A percentile compares a stretch with the other conserved stretches of the same genome.
Conservation (phyloP, 2,888 invertebrate species). For the Cephus runcator region DNA sequence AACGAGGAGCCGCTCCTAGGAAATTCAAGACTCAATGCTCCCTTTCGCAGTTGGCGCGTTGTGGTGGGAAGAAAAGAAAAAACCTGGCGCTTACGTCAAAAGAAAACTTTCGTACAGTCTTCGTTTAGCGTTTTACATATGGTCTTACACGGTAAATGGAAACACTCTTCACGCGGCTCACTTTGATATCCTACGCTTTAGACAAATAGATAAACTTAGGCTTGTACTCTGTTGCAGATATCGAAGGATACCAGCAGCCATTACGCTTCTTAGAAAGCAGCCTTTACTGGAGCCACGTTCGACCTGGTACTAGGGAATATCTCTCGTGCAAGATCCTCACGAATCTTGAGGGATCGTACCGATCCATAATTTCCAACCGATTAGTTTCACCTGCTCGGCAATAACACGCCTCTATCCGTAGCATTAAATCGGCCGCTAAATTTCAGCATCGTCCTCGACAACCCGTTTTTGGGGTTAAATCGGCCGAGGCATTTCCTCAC, state of each 20-base stretch:
- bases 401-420: neutral
- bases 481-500: neutral
- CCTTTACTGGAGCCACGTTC: neutral
- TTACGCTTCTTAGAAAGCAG: conserved; percentile 6
- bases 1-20: conserved; percentile 11
- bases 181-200: neutral
- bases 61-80: neutral
- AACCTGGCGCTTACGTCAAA: neutral
- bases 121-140: neutral
- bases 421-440: neutral
- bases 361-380: conserved; percentile 3
- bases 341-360: neutral
- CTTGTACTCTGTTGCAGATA: neutral
- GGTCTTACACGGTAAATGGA: neutral
- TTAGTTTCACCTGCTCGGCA: neutral
- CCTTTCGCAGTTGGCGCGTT: neutral
- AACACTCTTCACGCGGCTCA: neutral
- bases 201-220: neutral
- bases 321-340: neutral
- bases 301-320: neutral
- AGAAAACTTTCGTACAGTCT: neutral
- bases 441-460: neutral
- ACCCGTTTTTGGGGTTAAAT: neutral
- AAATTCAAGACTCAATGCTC: conserved; percentile 15
- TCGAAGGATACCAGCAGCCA: conserved; percentile 5